Evolutionary conservation across 2,113 vertebrate species (phyloP).

Genomic region (Australoheros scitulus): DNA sequence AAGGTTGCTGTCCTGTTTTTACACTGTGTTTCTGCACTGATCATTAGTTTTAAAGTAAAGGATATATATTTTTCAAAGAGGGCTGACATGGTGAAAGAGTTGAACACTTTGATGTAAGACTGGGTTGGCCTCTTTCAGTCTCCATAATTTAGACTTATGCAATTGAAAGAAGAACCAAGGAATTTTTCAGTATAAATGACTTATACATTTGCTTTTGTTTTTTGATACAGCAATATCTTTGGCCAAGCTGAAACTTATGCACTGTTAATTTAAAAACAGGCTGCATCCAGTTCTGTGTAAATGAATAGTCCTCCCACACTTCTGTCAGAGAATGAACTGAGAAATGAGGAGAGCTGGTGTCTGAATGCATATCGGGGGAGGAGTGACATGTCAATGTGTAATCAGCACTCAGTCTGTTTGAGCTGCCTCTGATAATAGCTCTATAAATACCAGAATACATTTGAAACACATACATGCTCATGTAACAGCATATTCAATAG

Average conservation of each 20-base stretch:
- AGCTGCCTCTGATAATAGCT: constrained; percentile 10
- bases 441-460: constrained; percentile 9
- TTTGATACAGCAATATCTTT: neutral
- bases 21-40: too few species aligned
- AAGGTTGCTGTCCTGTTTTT: too few species aligned
- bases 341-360: constrained; percentile 11
- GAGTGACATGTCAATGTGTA: neutral
- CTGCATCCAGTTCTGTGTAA: neutral
- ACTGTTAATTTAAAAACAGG: neutral
- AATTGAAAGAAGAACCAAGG: neutral
- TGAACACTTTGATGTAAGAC: neutral
- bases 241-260: neutral
- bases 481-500: neutral
- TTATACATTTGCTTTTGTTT: neutral
- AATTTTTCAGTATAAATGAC: neutral
- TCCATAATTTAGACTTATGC: neutral
- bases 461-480: neutral
- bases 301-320: constrained; percentile 13
- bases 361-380: constrained; percentile 19
- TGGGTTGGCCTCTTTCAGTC: neutral
- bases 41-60: too few species aligned
- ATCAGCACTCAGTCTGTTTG: neutral
- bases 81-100: neutral
- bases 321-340: constrained; percentile 9
- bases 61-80: too few species aligned